These are phyloP conservation scores for Apis mellifera DNA, from an alignment of 1,140 invertebrate species.

Conservation along the genomic window DNA sequence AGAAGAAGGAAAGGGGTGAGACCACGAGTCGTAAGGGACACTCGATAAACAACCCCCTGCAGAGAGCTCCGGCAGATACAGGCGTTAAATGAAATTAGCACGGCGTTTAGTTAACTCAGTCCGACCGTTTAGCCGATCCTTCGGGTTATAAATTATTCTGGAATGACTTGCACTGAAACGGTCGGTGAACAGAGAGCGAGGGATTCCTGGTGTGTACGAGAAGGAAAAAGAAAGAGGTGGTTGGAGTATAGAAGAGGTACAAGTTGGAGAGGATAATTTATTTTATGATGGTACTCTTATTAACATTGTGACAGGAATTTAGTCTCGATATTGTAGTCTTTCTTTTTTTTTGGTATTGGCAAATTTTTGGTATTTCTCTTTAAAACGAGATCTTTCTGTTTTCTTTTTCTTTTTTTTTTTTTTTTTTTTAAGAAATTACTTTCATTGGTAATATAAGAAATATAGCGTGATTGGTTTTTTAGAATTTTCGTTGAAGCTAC, in stretches of 20 bases:
- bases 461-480: neutral
- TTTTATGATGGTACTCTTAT: conserved; percentile 46
- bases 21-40: conserved; percentile 37
- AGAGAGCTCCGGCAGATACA: conserved; percentile 59
- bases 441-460: too few relatives aligned
- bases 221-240: conserved; percentile 6
- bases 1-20: conserved; percentile 15
- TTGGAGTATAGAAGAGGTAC: conserved; percentile 37
- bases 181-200: conserved; percentile 40
- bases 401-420: neutral
- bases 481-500: neutral
- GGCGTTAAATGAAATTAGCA: conserved; percentile 79
- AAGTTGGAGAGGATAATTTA: conserved; percentile 42
- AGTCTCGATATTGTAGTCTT: neutral
- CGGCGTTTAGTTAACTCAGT: conserved; percentile 76
- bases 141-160: conserved; percentile 78
- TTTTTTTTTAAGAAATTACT: neutral
- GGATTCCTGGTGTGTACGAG: neutral
- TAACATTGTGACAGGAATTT: conserved; percentile 1
- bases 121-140: conserved; percentile 71
- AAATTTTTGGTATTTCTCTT: neutral
- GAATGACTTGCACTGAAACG: conserved; percentile 73
- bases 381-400: neutral
- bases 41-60: conserved; percentile 69
- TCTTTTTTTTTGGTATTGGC: neutral